Evolutionary conservation across 2,888 invertebrate species (phyloP).

Genomic region (Hanleya hanleyi): DNA sequence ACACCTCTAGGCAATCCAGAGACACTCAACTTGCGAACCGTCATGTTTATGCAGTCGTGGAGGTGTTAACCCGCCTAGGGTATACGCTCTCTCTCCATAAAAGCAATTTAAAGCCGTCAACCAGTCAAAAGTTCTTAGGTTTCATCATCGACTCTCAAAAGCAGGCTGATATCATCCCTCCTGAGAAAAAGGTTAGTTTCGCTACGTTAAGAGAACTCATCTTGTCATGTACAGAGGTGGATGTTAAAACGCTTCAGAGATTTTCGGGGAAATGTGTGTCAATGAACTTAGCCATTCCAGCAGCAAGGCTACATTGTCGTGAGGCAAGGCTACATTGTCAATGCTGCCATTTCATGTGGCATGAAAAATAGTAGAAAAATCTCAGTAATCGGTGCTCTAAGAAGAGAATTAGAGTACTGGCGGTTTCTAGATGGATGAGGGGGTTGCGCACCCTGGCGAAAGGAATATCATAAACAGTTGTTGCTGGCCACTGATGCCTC

Average conservation of each 20-base stretch:
- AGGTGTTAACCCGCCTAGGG: slow-evolving; percentile 13
- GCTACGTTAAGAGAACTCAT: slow-evolving; percentile 5
- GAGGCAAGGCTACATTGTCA: no score
- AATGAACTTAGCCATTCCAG: slow-evolving; percentile 15
- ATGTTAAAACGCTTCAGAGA: background rate
- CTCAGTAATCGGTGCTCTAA: background rate
- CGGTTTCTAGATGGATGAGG: background rate
- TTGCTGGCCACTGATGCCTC: background rate
- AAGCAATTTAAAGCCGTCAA: background rate
- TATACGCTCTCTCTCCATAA: slow-evolving; percentile 13
- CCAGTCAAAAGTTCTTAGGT: slow-evolving; percentile 11
- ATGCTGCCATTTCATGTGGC: background rate
- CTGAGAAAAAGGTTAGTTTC: slow-evolving; percentile 6
- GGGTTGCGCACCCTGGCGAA: background rate
- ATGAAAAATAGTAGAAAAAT: background rate
- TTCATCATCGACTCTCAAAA: slow-evolving; percentile 6
- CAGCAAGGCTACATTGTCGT: slow-evolving; percentile 12
- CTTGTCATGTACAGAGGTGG: background rate
- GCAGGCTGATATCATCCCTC: slow-evolving; percentile 1
- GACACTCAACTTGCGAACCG: background rate
- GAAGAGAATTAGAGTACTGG: background rate
- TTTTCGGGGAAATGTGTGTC: slow-evolving; percentile 4
- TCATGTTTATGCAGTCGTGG: background rate
- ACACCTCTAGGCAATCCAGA: background rate
- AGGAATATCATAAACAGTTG: background rate